Base-by-base conservation (phyloP, 2,113 vertebrate species). In the Genyomyrus donnyi region DNA sequence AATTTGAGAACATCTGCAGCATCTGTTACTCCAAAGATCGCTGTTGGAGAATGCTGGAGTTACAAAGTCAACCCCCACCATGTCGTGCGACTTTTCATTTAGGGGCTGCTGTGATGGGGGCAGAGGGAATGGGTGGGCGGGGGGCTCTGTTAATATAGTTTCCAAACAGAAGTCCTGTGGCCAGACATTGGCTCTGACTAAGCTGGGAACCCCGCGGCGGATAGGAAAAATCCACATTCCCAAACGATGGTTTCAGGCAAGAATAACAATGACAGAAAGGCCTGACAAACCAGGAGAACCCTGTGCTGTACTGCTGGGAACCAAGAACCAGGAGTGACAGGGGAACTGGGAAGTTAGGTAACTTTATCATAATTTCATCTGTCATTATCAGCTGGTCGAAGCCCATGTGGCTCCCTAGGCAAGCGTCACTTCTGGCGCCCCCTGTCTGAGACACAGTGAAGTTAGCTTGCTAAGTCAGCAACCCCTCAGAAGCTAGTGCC, bases 201-300 rank as follows among this genome's bases (percentile, higher is more conserved):
- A 89, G 49, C 85, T 53, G 90, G 62, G 84, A 91, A 39, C 48
- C 87, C 86, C 10, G 19, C 19, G 39, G 74, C 31, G 5, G 83
- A 88, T 89, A 84, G 91, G 56, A 91, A 92, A 89, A 92, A 77
- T 92, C 88, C n/a, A 31, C 74, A 89, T 88, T 91, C 91, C 87
- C 77, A 85, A 91, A 90, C 89, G 90, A 88, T 70, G 90, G 88
- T 84, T 86, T 92, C 74, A 89, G 85, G 84, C 62, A 80, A 88
- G 91, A 91, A 91, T 90, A 91, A 91, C 90, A 91, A 85, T 91
- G 91, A 90, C 89, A 39, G 66, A 86, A 74, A 2, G 31, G 39
- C 15, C 80, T 58, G 53, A 49, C 24, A 84, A 62, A 89, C 80
- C 8, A 5, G 89, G 1, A 24, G 89, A 45, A 52, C 13, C 10